Conservation (phyloP, 1,140 invertebrate genomes). For the Bursaphelenchus mucronatus region DNA sequence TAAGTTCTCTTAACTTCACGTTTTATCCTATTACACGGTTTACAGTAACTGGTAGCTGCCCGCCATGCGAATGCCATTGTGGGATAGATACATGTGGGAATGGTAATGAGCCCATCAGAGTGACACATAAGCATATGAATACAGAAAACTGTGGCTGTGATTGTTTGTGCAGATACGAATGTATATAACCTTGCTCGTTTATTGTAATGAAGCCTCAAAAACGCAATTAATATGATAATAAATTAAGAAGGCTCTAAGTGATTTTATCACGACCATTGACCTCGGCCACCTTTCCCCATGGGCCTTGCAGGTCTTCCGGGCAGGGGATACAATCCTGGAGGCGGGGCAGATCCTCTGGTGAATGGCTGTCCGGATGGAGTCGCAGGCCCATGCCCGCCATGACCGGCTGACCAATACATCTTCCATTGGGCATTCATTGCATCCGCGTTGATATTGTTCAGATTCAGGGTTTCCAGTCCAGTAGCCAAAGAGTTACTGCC, state of each 20-base stretch:
- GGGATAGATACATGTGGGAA: conserved; percentile 53
- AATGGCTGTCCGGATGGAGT: no score
- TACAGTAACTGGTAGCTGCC: conserved; percentile 39
- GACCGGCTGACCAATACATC: conserved; percentile 22
- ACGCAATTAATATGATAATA: no score
- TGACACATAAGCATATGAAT: conserved; percentile 47
- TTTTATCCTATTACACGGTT: conserved; percentile 17
- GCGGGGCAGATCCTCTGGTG: no score
- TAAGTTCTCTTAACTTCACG: not conserved
- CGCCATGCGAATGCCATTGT: conserved; percentile 51
- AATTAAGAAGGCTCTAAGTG: no score
- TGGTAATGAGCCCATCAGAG: conserved; percentile 48
- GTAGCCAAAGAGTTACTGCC: conserved; percentile 25
- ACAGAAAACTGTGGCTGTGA: conserved; percentile 47
- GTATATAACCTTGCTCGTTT: conserved; percentile 22
- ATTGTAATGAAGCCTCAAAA: no score
- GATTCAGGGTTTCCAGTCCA: conserved; percentile 28
- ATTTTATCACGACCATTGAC: no score
- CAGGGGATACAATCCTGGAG: no score
- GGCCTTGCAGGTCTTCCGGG: no score
- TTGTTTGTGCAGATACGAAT: conserved; percentile 51
- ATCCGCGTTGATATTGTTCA: conserved; percentile 26
- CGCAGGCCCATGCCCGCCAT: no score
- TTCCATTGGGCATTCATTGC: conserved; percentile 29
- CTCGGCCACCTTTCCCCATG: no score